These are phyloP conservation scores for Epinephelus awoara DNA, from an alignment of 2,797 vertebrate genomes.

Conservation along the genomic window DNA sequence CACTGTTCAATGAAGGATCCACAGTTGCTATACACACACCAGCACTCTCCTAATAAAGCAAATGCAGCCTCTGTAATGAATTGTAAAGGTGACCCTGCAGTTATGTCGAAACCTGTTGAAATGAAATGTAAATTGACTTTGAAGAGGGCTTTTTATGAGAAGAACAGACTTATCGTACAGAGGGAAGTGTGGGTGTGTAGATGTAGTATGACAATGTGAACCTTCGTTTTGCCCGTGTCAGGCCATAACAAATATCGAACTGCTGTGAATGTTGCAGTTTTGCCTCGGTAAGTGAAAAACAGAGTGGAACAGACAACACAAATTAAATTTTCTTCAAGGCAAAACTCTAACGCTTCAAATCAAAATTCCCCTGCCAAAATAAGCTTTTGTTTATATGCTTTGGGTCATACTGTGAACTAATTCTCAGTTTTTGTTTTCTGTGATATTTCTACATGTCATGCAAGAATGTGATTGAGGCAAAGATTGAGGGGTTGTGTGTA, in stretches of 20 bases:
- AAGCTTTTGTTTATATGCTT: not conserved
- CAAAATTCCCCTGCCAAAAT: not conserved
- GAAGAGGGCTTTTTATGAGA: not conserved
- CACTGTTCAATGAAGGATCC: constrained; percentile 40
- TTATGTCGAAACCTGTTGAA: constrained; percentile 15
- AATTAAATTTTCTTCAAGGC: not conserved
- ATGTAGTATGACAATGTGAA: not conserved
- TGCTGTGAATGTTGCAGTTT: not conserved
- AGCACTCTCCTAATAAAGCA: constrained; percentile 32
- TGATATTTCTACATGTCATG: constrained; percentile 1
- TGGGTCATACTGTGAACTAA: not conserved
- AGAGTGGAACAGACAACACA: not conserved
- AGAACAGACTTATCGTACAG: not conserved
- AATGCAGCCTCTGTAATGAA: constrained; percentile 29
- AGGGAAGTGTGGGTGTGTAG: not conserved
- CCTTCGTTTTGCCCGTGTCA: not conserved
- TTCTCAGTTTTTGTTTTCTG: constrained; percentile 12
- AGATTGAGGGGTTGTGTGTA: not conserved
- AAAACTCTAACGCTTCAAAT: constrained; percentile 3
- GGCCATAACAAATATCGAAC: not conserved
- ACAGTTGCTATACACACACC: constrained; percentile 29
- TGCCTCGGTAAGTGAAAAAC: constrained; percentile 7
- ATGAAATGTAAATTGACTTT: constrained; percentile 20
- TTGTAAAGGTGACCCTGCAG: constrained; percentile 36
- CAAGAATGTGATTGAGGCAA: not conserved